Conservation (phyloP, 1,140 invertebrate species). For the Camponotus floridanus region DNA sequence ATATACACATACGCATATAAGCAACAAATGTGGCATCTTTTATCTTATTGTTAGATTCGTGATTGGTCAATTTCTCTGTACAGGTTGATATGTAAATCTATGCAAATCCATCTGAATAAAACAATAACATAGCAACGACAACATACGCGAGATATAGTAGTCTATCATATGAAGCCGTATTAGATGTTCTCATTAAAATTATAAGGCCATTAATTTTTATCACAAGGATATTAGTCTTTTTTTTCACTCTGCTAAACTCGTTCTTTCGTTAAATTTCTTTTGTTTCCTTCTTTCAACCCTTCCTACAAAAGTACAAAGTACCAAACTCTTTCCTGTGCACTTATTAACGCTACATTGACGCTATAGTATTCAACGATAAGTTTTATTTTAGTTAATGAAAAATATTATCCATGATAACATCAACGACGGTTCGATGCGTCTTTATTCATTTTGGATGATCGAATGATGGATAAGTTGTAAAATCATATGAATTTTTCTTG, state of each 20-base stretch:
- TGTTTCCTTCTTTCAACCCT: not conserved
- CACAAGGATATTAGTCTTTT: too few relatives aligned
- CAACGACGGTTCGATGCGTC: not conserved
- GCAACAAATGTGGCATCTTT: not conserved
- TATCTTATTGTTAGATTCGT: slow-evolving; percentile 2
- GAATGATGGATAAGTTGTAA: not conserved
- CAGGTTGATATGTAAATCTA: not conserved
- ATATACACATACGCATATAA: not conserved
- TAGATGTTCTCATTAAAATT: slow-evolving; percentile 8
- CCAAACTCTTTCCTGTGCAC: not conserved
- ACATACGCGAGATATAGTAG: not conserved
- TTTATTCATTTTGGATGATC: not conserved
- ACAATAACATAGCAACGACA: not conserved
- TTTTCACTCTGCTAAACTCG: not conserved
- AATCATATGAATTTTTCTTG: not conserved
- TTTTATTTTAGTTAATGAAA: not conserved
- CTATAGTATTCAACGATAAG: not conserved
- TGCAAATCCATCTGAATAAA: slow-evolving; percentile 9
- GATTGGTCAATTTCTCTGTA: not conserved
- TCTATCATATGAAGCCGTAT: not conserved
- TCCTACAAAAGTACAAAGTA: not conserved
- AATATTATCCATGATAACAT: not conserved
- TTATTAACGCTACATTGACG: not conserved
- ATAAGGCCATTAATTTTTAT: not conserved
- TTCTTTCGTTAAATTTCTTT: slow-evolving; percentile 14